Evolutionary conservation across 2,797 vertebrate species (phyloP), one percentile per base, ranked within the genome.

Genomic region (Enteromius radiatus): DNA sequence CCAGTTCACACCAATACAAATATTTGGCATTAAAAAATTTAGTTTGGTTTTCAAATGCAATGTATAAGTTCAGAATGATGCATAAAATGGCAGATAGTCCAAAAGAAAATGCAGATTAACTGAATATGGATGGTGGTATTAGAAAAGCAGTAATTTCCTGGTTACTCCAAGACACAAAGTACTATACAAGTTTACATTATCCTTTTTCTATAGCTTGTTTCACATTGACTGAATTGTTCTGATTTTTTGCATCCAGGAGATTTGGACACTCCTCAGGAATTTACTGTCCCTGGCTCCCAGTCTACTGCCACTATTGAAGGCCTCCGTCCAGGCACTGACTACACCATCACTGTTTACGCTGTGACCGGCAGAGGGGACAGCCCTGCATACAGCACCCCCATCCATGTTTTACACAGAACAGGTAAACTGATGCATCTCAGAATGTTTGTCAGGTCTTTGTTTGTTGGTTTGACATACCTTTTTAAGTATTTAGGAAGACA

Each of bases 301-400:
- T 97, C 96, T 69, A 96, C 94, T 5, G 96, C 97, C 49, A 97
- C 95, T 3, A 97, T 99, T 90, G 90, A 70, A 7, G 93, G 94
- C 87, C 93, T 99, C 79, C 96, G 93, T 52, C 97, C 98, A 4
- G 98, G 96, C 1, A 96, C 93, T 0, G 96, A 98, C 56, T 99
- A 99, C 82, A 98, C 94, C 2, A 91, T 99, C 89, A 99, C 97
- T 0, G 93, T 99, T 26, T 98, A 97, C 0, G 97, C 98, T 41
- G 97, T 99, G 78, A 99, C 97, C 0, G 97, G 97, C 26, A 94
- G 98, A 90, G 98, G 98, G 89, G 98, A 99, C 91, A 99, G 98
- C 85, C 98, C 98, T 0, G 97, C 97, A 0, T 97, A 96, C 89
- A 99, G 98, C 95, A 97, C 96, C 45, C 98, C 98, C 0, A 92